phyloP scores from a whole-genome alignment of 2,113 vertebrate genomes.

The Tenebrosternarchus preto region DNA sequence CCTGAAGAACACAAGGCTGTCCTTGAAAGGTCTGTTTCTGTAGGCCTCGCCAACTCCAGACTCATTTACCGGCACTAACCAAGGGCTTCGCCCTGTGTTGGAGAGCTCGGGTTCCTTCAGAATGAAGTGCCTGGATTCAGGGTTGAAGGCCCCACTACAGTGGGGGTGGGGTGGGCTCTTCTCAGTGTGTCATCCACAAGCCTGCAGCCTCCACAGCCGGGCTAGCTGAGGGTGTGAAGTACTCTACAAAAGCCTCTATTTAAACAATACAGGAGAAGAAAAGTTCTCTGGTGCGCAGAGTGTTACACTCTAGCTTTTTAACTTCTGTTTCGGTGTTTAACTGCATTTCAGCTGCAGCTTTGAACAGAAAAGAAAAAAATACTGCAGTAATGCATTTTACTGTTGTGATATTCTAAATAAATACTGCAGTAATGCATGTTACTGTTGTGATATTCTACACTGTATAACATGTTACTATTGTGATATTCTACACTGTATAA shows the following conservation, averaged over 20 bases:
- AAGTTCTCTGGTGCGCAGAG: constrained; percentile 17
- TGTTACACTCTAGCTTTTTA: background rate
- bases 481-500: background rate
- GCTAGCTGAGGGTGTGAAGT: constrained; percentile 26
- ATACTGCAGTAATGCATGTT: too few relatives aligned
- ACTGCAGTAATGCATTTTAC: background rate
- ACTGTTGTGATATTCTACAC: too few relatives aligned
- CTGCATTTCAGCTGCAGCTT: constrained; percentile 22
- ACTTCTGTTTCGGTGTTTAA: background rate
- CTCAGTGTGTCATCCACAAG: constrained; percentile 9
- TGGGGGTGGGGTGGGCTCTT: too few relatives aligned
- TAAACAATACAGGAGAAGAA: background rate
- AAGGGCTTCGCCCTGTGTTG: constrained; percentile 61
- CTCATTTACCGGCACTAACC: constrained; percentile 66
- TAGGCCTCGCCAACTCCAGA: constrained; percentile 70
- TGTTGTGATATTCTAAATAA: background rate
- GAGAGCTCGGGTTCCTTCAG: constrained; percentile 55
- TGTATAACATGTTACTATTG: too few relatives aligned
- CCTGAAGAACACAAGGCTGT: constrained; percentile 63
- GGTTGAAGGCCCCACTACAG: constrained; percentile 55
- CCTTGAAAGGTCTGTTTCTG: constrained; percentile 73
- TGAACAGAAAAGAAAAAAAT: constrained; percentile 18
- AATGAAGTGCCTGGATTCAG: constrained; percentile 68
- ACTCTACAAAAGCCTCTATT: constrained; percentile 11
- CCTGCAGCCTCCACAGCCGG: constrained; percentile 41